Percentiles rank a stretch among this genome's conserved stretches.
These are phyloP conservation scores for Bruchidius siliquastri DNA, from an alignment of 2,888 invertebrate species.

Conservation along the genomic window DNA sequence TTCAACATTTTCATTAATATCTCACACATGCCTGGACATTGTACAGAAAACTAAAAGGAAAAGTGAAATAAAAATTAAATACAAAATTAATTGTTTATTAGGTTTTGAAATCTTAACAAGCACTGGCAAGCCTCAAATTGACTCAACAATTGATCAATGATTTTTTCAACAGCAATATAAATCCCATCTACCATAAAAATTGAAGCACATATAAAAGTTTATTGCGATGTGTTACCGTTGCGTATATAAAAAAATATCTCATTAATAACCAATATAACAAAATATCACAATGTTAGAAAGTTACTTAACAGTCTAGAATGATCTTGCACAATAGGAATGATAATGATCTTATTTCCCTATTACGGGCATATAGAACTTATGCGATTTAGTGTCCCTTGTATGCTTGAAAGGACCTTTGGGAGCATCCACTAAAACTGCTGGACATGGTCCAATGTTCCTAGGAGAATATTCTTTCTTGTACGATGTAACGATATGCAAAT, in stretches of 20 bases:
- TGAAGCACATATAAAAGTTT: conserved; percentile 11
- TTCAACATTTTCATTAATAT: conserved; percentile 4
- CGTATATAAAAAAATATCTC: conserved; percentile 21
- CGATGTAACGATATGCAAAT: conserved; percentile 56
- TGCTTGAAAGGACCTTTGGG: conserved; percentile 76
- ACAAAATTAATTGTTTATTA: conserved; percentile 33
- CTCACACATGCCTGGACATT: conserved; percentile 1
- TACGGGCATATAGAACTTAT: conserved; percentile 76
- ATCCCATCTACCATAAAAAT: conserved; percentile 31
- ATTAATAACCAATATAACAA: conserved; percentile 20
- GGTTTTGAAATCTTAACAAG: conserved; percentile 31
- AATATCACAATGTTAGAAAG: conserved; percentile 41
- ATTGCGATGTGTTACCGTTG: conserved; percentile 19
- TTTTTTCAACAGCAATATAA: conserved; percentile 22
- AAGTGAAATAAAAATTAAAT: conserved; percentile 33
- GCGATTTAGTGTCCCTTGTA: conserved; percentile 77
- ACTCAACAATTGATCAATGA: conserved; percentile 10
- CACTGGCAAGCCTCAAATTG: conserved; percentile 15
- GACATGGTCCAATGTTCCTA: conserved; percentile 70
- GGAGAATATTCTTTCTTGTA: conserved; percentile 76
- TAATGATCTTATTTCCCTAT: conserved; percentile 37
- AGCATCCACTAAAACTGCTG: conserved; percentile 71
- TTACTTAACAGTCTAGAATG: conserved; percentile 17
- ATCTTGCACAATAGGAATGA: neutral
- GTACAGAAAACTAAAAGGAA: conserved; percentile 12